Evolutionary conservation across 2,888 invertebrate species (phyloP).

Genomic region (Gymnoscelis rufifasciata): DNA sequence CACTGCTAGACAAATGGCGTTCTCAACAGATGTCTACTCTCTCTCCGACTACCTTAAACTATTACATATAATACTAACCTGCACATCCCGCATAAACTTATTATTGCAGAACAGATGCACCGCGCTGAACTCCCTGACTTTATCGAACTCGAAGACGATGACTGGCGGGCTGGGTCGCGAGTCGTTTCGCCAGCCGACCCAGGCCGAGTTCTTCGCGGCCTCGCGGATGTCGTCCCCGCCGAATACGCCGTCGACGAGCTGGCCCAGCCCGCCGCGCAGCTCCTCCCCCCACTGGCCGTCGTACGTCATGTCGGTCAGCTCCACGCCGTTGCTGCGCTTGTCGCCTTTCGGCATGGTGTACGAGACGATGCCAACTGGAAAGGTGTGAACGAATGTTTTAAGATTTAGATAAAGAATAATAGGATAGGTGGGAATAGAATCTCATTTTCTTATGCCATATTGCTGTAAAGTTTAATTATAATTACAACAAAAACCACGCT

Average conservation of each 20-base stretch:
- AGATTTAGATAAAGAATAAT: too few species aligned
- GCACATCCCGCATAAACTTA: conserved; percentile 89
- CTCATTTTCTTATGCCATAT: too few species aligned
- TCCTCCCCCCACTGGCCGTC: conserved; percentile 90
- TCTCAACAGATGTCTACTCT: too few species aligned
- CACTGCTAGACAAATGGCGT: too few species aligned
- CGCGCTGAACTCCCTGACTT: conserved; percentile 90
- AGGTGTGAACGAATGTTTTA: too few species aligned
- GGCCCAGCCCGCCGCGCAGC: conserved; percentile 88
- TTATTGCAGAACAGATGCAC: conserved; percentile 92
- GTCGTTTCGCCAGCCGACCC: conserved; percentile 95
- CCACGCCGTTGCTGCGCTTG: conserved; percentile 87
- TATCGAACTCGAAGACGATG: conserved; percentile 90
- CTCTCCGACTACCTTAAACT: neutral
- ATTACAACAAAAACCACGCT: too few species aligned
- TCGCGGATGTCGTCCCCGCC: conserved; percentile 84
- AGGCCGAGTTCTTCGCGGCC: conserved; percentile 82
- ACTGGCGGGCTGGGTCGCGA: conserved; percentile 81
- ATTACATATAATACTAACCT: conserved; percentile 70
- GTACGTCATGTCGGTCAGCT: conserved; percentile 90
- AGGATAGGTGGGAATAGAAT: too few species aligned
- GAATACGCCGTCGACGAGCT: conserved; percentile 88
- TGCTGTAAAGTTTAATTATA: too few species aligned
- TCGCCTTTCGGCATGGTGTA: conserved; percentile 95
- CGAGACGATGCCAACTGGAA: conserved; percentile 87